phyloP scores from a whole-genome alignment of 2,888 invertebrate genomes.

The Parthenolecanium corni region DNA sequence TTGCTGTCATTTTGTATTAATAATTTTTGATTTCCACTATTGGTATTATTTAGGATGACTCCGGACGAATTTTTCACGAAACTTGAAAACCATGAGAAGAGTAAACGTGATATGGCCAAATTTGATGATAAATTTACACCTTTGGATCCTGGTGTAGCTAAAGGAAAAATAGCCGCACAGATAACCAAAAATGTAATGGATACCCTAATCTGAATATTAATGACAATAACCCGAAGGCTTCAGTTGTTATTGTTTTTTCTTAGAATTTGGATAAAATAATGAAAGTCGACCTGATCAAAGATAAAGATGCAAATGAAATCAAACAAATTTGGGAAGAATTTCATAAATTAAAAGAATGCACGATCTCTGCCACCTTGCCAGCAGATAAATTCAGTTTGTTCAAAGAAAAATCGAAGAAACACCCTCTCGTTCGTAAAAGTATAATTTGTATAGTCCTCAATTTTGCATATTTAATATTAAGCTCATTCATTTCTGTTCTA shows the following conservation, averaged over 20 bases:
- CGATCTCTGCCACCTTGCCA: slow-evolving; percentile 61
- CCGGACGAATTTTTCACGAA: slow-evolving; percentile 61
- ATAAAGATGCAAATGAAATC: slow-evolving; percentile 61
- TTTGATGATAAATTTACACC: background rate
- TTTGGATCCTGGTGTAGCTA: slow-evolving; percentile 34
- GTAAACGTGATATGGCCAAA: background rate
- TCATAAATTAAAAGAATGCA: slow-evolving; percentile 58
- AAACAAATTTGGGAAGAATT: slow-evolving; percentile 67
- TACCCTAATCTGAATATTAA: background rate
- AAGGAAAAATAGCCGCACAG: slow-evolving; percentile 37
- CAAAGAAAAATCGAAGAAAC: slow-evolving; percentile 46
- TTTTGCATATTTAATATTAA: background rate
- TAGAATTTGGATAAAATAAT: slow-evolving; percentile 53
- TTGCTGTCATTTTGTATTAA: background rate
- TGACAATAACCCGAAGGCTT: background rate
- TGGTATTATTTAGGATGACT: slow-evolving; percentile 40
- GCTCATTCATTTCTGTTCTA: slow-evolving; percentile 8
- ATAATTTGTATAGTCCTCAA: background rate
- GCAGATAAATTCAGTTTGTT: slow-evolving; percentile 48
- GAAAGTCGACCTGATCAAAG: slow-evolving; percentile 60
- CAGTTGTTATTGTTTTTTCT: background rate
- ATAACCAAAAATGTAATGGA: slow-evolving; percentile 26
- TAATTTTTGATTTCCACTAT: background rate
- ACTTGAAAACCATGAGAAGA: slow-evolving; percentile 38
- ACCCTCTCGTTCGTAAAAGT: slow-evolving; percentile 42